These are phyloP conservation scores for Tympanoctomys barrerae DNA, from an alignment of 2,797 vertebrate species.

Conservation along the genomic window DNA sequence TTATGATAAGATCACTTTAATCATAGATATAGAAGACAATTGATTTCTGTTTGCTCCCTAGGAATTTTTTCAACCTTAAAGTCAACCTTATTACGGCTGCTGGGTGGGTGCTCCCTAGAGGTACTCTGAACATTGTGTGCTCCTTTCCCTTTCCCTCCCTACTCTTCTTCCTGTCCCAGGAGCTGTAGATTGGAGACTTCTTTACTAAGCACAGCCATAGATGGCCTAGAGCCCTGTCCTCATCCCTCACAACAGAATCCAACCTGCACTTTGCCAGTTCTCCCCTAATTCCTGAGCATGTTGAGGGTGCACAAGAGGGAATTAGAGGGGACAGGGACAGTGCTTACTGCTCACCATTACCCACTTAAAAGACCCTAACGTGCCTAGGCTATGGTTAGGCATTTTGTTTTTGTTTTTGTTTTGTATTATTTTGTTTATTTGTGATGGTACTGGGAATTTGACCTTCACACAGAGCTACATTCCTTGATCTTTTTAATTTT, in stretches of 20 bases:
- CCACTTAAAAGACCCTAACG: background rate
- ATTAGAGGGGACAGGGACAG: background rate
- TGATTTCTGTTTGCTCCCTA: background rate
- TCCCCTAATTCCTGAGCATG: background rate
- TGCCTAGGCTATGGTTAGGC: background rate
- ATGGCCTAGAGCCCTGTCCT: background rate
- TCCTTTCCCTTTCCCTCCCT: background rate
- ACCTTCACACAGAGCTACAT: background rate
- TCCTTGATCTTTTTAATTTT: background rate
- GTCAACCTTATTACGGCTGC: background rate
- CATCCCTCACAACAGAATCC: background rate
- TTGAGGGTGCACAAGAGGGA: background rate
- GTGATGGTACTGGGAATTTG: background rate
- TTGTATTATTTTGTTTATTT: background rate
- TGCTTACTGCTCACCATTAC: background rate
- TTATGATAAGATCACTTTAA: background rate
- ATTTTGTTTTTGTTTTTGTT: background rate
- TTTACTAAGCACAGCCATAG: background rate
- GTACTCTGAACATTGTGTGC: background rate
- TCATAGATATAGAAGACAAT: background rate
- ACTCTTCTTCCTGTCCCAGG: slow-evolving; percentile 14
- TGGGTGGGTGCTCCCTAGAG: background rate
- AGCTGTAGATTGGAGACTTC: background rate
- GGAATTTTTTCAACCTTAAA: background rate
- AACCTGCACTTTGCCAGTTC: background rate